Percentiles rank a stretch among this genome's conserved stretches.
Evolutionary conservation across 2,888 invertebrate species (phyloP).

Genomic region (Diplazon laetatorius): DNA sequence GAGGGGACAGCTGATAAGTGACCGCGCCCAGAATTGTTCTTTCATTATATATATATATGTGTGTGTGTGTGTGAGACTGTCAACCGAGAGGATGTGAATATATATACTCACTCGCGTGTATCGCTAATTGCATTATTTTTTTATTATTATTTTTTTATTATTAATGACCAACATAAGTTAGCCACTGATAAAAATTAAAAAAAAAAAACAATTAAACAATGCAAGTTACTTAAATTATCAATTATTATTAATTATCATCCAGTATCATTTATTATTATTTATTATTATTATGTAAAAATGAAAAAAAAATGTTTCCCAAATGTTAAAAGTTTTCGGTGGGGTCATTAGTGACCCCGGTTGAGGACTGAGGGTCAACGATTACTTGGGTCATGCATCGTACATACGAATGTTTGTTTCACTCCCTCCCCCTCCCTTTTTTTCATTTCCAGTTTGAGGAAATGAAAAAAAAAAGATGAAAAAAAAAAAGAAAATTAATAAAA

Average conservation of each 20-base stretch:
- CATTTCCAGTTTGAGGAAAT: no score
- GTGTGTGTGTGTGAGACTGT: no score
- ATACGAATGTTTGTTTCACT: conserved; percentile 20
- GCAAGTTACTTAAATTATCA: no score
- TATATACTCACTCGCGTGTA: conserved; percentile 39
- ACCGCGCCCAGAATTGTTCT: conserved; percentile 61
- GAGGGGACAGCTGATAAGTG: conserved; percentile 67
- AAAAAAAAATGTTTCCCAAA: no score
- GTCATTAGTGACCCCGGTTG: no score
- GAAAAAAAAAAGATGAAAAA: conserved; percentile 34
- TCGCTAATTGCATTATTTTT: conserved; percentile 33
- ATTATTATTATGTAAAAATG: no score
- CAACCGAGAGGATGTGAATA: conserved; percentile 63
- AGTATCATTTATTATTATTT: no score
- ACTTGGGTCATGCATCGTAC: no score
- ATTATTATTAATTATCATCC: no score
- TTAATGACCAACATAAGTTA: conserved; percentile 39
- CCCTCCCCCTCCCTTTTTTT: no score
- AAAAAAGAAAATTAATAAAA: conserved; percentile 39
- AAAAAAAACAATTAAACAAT: conserved; percentile 23
- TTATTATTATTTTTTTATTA: conserved; percentile 19
- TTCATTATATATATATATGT: conserved; percentile 49
- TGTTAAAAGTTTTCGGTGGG: no score
- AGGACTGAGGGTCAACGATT: no score
- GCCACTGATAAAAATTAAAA: conserved; percentile 29